Evolutionary conservation across 2,113 vertebrate species (phyloP).

Genomic region (Barbus barbus): DNA sequence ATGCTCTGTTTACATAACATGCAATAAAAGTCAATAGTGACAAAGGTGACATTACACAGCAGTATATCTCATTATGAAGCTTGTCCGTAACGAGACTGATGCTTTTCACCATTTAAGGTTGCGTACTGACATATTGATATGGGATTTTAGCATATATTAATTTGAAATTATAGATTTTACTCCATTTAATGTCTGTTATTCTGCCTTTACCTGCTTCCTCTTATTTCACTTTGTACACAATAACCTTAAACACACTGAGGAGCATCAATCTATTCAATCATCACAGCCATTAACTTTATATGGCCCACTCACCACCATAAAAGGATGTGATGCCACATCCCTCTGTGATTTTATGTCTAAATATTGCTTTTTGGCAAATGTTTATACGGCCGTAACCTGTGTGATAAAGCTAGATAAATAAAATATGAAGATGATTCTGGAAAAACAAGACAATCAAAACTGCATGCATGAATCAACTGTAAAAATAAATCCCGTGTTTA

Average conservation of each 20-base stretch:
- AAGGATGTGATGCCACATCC: slow-evolving; percentile 14
- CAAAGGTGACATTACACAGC: slow-evolving; percentile 38
- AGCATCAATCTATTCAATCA: not conserved
- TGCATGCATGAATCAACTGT: slow-evolving; percentile 6
- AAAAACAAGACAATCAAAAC: not conserved
- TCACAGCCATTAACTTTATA: slow-evolving; percentile 30
- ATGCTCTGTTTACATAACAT: slow-evolving; percentile 11
- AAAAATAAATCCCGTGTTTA: slow-evolving; percentile 53
- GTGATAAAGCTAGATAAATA: not conserved
- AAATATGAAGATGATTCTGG: not conserved
- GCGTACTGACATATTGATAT: not conserved
- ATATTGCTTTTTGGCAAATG: not conserved
- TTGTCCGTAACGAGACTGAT: too few species aligned
- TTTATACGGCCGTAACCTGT: not conserved
- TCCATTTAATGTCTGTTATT: not conserved
- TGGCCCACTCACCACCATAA: not conserved
- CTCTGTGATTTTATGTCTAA: not conserved
- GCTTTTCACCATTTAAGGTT: not conserved
- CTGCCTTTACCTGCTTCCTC: not conserved
- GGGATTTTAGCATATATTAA: not conserved
- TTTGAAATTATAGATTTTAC: not conserved
- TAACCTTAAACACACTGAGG: not conserved
- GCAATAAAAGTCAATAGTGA: slow-evolving; percentile 14
- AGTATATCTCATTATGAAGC: not conserved
- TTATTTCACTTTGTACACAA: not conserved